phyloP scores from a whole-genome alignment of 1,140 invertebrate species.

The Zaprionus kolodkinae region DNA sequence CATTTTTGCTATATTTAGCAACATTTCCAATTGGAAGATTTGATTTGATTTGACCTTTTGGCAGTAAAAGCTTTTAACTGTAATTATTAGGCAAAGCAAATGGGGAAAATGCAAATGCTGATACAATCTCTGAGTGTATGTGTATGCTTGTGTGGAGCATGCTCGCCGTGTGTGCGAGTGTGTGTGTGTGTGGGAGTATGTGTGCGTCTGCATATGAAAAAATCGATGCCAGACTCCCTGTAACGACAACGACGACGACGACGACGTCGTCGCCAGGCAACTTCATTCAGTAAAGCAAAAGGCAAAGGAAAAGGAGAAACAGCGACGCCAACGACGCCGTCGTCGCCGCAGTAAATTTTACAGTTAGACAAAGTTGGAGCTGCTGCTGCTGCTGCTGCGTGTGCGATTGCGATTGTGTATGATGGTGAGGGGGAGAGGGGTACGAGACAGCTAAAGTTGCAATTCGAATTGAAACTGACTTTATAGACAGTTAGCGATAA shows the following conservation, averaged over 20 bases:
- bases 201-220: constrained; percentile 68
- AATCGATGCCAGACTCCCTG: constrained; percentile 81
- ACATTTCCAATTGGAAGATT: constrained; percentile 66
- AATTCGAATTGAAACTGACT: constrained; percentile 40
- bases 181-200: constrained; percentile 38
- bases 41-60: constrained; percentile 69
- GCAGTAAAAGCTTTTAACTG: constrained; percentile 58
- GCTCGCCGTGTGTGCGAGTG: constrained; percentile 17
- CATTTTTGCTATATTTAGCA: constrained; percentile 66
- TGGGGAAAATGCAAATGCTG: constrained; percentile 40
- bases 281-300: constrained; percentile 71
- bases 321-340: constrained; percentile 45
- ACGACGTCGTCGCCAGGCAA: constrained; percentile 51
- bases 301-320: constrained; percentile 38
- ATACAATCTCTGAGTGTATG: constrained; percentile 8
- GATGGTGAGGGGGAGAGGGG: constrained; percentile 19
- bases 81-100: constrained; percentile 51
- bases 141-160: constrained; percentile 16
- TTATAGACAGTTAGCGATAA: constrained; percentile 52
- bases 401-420: constrained; percentile 19
- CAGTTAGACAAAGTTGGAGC: constrained; percentile 69
- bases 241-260: constrained; percentile 32
- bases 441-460: constrained; percentile 28
- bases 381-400: constrained; percentile 35
- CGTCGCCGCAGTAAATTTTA: constrained; percentile 69